A percentile compares a stretch with the other conserved stretches of the same genome.
Conservation (phyloP, 2,888 invertebrate genomes). For the Xanthostigma xanthostigma region DNA sequence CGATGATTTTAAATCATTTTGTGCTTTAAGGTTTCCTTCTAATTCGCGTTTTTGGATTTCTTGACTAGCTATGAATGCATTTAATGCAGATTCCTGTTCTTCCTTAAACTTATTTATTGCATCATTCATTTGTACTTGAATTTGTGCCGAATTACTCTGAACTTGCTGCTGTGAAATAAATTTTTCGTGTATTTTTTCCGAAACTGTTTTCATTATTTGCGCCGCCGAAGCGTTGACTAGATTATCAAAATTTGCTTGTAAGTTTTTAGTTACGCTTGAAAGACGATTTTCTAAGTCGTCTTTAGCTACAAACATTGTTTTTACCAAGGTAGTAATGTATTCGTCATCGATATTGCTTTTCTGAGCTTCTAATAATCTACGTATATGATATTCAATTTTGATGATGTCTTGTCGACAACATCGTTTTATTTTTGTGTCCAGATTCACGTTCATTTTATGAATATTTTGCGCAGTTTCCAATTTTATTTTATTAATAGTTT, state of each 20-base stretch:
- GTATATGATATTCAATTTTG: slow-evolving; percentile 22
- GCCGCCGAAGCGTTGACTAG: slow-evolving; percentile 25
- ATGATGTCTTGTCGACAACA: slow-evolving; percentile 23
- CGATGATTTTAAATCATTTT: too few relatives aligned
- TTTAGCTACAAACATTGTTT: slow-evolving; percentile 43
- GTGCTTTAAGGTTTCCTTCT: too few relatives aligned
- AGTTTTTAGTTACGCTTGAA: slow-evolving; percentile 32
- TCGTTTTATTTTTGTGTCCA: slow-evolving; percentile 17
- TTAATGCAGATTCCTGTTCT: too few relatives aligned
- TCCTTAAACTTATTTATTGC: too few relatives aligned
- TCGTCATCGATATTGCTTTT: slow-evolving; percentile 25
- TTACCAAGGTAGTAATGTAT: slow-evolving; percentile 41
- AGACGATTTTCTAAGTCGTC: slow-evolving; percentile 42
- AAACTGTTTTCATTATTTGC: slow-evolving; percentile 23
- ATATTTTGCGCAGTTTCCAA: slow-evolving; percentile 13
- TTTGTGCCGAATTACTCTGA: slow-evolving; percentile 12
- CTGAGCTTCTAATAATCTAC: slow-evolving; percentile 20
- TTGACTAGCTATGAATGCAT: too few relatives aligned
- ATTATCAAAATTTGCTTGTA: slow-evolving; percentile 29
- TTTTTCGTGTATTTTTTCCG: slow-evolving; percentile 17
- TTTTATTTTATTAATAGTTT: slow-evolving; percentile 3
- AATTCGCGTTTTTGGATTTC: too few relatives aligned
- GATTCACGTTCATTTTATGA: slow-evolving; percentile 7
- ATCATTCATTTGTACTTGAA: neutral
- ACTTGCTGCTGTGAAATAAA: slow-evolving; percentile 9